Percentiles rank a stretch among this genome's conserved stretches.
Conservation (phyloP, 2,888 invertebrate species). For the Gymnocheta viridis region DNA sequence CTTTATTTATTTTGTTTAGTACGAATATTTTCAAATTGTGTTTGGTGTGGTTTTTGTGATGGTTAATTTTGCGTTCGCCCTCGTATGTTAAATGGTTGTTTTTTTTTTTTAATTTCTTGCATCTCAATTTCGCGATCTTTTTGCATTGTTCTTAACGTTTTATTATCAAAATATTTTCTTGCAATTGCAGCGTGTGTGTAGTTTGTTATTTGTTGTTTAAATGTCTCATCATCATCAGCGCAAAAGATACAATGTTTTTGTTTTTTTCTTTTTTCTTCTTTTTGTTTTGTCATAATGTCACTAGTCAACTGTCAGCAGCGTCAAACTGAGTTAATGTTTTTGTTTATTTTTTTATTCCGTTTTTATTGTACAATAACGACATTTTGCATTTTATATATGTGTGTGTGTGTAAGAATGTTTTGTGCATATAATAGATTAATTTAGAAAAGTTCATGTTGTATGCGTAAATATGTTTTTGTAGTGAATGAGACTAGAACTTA, state of each 20-base stretch:
- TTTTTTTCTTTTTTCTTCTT: slow-evolving; percentile 22
- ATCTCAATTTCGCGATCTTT: slow-evolving; percentile 39
- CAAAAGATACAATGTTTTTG: neutral
- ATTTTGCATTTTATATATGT: slow-evolving; percentile 15
- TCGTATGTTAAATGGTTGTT: neutral
- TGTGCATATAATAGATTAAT: neutral
- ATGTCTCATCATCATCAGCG: slow-evolving; percentile 46
- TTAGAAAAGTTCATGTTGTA: neutral
- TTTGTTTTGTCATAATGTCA: slow-evolving; percentile 22
- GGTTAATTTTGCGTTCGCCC: neutral
- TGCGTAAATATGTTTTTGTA: neutral
- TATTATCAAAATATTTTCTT: slow-evolving; percentile 41
- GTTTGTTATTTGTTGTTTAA: slow-evolving; percentile 36
- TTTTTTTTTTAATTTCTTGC: neutral
- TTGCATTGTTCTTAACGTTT: slow-evolving; percentile 38
- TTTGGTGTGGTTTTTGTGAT: too few species aligned
- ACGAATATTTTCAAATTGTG: too few species aligned
- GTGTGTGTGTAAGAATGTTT: neutral
- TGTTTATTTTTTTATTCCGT: neutral
- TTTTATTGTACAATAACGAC: neutral
- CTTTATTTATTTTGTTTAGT: too few species aligned
- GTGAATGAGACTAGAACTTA: neutral
- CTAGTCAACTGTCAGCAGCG: slow-evolving; percentile 49
- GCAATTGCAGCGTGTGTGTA: slow-evolving; percentile 17
- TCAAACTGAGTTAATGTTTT: slow-evolving; percentile 34